Base-by-base conservation (phyloP, 2,113 vertebrate species). In the Alligator sinensis region DNA sequence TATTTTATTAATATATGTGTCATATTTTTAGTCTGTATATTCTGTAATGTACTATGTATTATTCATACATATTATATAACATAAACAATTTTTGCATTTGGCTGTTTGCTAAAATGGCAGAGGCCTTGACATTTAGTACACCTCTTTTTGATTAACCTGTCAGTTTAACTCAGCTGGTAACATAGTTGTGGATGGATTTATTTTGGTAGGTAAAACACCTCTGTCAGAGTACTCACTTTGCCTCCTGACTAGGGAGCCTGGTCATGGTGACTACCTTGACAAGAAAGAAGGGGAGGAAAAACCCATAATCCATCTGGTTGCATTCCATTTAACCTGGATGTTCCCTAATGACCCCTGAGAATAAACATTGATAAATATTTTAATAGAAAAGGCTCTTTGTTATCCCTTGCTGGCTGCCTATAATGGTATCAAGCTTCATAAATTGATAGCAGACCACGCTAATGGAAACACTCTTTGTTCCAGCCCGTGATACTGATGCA, bases 371-470 rank as follows among this genome's bases (percentile, higher is more conserved):
- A 91, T 82, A 59, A 90, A 86, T 66, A n/a, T 38, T 16, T 96
- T 84, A 87, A 66, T 82, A 91, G 74, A 85, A 87, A 82, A 80
- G 54, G 85, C 28, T 84, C 24, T 62, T 84, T 84, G 28, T 76
- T 94, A 78, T 75, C n/a, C 57, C 22, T 28, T 81, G 76, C n/a
- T 96, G 60, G 24, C 24, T 80, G 47, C 83, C 83, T 82, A 14
- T 87, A 91, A 94, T 87, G 74, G 72, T 11, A 72, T 89, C 94
- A 91, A 87, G 76, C 18, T 87, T 72, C 68, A n/a, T 30, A 90
- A 92, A 91, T 27, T 55, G 54, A 64, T 0, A 88, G 61, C 30
- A 4, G 60, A 38, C 21, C 92, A 34, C 18, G 57, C 58, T 70
- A 82, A 82, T 77, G 74, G 75, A 82, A 82, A 58, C 72, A 76